phyloP scores from a whole-genome alignment of 2,113 vertebrate genomes.

The Vombatus ursinus region DNA sequence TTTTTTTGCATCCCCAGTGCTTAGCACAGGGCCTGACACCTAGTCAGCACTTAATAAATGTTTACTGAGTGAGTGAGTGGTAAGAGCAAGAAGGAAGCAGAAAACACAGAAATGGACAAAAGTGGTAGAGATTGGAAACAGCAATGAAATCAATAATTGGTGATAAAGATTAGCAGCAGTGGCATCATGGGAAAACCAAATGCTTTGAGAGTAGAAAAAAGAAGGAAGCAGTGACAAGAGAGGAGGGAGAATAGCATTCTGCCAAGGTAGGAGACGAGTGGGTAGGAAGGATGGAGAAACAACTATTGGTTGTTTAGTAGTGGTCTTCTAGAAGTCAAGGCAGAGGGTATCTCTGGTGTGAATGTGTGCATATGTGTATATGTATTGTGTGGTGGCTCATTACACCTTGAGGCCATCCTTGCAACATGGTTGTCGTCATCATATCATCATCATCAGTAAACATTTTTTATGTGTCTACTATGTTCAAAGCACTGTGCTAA shows the following conservation, averaged over 20 bases:
- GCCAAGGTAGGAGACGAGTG: neutral
- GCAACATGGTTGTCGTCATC: neutral
- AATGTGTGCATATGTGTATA: neutral
- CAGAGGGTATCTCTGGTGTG: no score
- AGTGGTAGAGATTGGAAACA: no score
- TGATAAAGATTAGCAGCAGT: no score
- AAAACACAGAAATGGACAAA: no score
- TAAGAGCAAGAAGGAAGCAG: conserved; percentile 6
- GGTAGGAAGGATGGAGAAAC: neutral
- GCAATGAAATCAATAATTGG: no score
- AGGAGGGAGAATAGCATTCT: neutral
- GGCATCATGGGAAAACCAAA: no score
- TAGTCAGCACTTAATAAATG: neutral
- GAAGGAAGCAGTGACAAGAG: neutral
- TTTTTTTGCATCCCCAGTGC: neutral
- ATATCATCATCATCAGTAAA: neutral
- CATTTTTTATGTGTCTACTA: neutral
- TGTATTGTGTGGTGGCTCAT: neutral
- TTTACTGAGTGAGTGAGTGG: neutral
- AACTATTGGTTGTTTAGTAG: neutral
- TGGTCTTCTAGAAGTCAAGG: neutral
- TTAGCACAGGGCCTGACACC: neutral
- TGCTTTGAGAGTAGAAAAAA: no score
- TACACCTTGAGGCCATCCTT: neutral
- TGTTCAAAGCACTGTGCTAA: neutral